A percentile compares a stretch with the other conserved stretches of the same genome.
Evolutionary conservation across 2,113 vertebrate genomes (phyloP).

Genomic region (Alexandromys fortis): DNA sequence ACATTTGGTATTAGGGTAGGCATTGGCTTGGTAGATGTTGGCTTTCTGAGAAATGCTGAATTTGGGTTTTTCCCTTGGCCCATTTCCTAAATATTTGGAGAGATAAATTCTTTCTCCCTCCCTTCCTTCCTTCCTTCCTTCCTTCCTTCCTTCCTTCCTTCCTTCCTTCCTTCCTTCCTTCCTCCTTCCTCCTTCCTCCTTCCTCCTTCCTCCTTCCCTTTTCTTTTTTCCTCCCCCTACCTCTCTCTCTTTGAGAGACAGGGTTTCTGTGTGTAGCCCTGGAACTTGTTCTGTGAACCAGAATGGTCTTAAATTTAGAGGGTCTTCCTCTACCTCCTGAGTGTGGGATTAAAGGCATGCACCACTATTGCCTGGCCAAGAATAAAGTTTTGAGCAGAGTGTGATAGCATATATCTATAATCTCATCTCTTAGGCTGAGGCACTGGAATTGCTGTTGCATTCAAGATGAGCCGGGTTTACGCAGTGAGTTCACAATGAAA

Average conservation of each 20-base stretch:
- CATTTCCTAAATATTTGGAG: neutral
- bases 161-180: too few relatives aligned
- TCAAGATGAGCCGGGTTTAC: neutral
- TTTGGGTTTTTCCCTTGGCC: neutral
- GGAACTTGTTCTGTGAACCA: neutral
- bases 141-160: too few relatives aligned
- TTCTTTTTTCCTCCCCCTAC: too few relatives aligned
- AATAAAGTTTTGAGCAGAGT: neutral
- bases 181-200: too few relatives aligned
- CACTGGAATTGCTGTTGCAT: neutral
- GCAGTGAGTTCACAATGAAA: neutral
- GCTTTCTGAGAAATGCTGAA: slow-evolving; percentile 9
- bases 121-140: accelerated
- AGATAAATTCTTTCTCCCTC: neutral
- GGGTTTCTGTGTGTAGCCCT: neutral
- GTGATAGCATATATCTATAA: neutral
- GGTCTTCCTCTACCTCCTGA: neutral
- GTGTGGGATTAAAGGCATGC: neutral
- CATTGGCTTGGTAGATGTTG: neutral
- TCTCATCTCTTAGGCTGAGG: neutral
- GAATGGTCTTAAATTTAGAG: neutral
- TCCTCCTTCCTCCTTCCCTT: too few relatives aligned
- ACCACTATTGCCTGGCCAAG: neutral
- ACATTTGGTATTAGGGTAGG: neutral
- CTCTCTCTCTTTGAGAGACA: neutral